phyloP scores from a whole-genome alignment of 2,797 vertebrate species.

The Mareca penelope region DNA sequence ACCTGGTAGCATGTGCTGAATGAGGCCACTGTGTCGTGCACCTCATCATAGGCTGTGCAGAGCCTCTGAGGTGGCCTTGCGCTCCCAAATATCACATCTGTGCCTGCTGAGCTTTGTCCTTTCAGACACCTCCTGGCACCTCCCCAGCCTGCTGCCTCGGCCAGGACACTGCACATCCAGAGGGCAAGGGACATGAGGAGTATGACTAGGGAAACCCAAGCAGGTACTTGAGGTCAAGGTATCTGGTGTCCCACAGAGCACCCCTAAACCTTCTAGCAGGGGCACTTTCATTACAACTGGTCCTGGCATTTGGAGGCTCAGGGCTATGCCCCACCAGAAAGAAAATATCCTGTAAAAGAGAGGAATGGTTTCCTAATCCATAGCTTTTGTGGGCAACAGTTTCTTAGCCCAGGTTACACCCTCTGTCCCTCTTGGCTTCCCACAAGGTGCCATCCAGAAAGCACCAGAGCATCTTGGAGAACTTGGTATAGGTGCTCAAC shows the following conservation, averaged over 20 bases:
- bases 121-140: background rate
- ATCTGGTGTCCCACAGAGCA: background rate
- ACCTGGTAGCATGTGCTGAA: background rate
- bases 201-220: background rate
- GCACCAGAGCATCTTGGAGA: background rate
- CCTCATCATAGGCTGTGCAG: background rate
- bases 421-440: background rate
- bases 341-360: background rate
- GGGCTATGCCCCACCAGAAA: background rate
- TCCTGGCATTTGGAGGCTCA: background rate
- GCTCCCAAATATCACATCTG: fast-evolving
- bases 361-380: background rate
- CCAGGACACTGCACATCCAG: background rate
- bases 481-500: background rate
- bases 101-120: background rate
- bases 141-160: fast-evolving
- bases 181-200: background rate
- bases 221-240: background rate
- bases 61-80: background rate
- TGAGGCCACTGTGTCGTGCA: background rate
- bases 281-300: fast-evolving
- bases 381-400: background rate
- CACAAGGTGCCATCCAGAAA: background rate
- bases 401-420: background rate
- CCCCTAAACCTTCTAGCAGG: background rate